Evolutionary conservation across 2,888 invertebrate genomes (phyloP).

Genomic region (Polydrusus tereticollis): DNA sequence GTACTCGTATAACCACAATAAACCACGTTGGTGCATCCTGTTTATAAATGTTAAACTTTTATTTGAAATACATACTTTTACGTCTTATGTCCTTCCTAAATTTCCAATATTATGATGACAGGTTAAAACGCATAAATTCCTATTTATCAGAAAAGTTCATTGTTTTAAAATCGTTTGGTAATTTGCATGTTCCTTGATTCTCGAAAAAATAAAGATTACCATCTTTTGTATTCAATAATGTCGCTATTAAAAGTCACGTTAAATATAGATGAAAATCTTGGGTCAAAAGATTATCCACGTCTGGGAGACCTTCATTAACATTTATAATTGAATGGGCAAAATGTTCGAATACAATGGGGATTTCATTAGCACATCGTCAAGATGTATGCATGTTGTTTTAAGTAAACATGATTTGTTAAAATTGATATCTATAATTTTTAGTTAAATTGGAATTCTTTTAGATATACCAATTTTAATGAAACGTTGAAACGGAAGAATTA

Average conservation of each 20-base stretch:
- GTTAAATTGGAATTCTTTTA: neutral
- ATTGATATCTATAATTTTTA: neutral
- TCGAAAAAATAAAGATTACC: conserved; percentile 24
- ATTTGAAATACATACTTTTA: too few species aligned
- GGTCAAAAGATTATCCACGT: conserved; percentile 37
- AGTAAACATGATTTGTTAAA: neutral
- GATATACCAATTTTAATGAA: neutral
- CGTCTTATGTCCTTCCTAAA: too few species aligned
- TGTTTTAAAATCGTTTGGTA: conserved; percentile 1
- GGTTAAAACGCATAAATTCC: neutral
- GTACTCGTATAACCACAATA: too few species aligned
- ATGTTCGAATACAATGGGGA: conserved; percentile 37
- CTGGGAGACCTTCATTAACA: conserved; percentile 35
- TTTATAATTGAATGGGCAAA: conserved; percentile 37
- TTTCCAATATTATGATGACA: neutral
- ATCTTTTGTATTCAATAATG: conserved; percentile 41
- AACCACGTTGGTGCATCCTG: too few species aligned
- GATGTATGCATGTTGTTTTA: conserved; percentile 23
- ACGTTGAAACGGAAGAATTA: too few species aligned
- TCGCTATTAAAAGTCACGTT: conserved; percentile 27
- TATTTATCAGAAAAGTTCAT: neutral
- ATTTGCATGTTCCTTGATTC: conserved; percentile 32
- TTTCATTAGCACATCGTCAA: conserved; percentile 41
- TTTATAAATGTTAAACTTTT: too few species aligned
- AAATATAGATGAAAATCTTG: conserved; percentile 36